These are phyloP conservation scores for Hoplias malabaricus DNA, from an alignment of 2,113 vertebrate species.

Conservation along the genomic window DNA sequence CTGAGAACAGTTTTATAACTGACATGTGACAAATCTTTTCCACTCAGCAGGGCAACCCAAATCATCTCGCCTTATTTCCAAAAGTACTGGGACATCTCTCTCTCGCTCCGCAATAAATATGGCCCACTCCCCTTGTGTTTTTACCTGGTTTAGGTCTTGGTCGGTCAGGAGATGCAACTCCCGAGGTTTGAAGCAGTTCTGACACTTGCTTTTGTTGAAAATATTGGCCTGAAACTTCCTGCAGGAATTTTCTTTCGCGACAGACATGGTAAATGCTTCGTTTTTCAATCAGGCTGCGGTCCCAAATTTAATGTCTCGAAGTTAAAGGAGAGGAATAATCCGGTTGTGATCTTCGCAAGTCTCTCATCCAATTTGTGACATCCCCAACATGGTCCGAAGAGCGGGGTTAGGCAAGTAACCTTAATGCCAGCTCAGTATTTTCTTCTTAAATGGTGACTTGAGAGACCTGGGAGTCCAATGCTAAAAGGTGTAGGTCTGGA, in stretches of 20 bases:
- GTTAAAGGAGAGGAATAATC: slow-evolving; percentile 31
- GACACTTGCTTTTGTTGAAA: slow-evolving; percentile 85
- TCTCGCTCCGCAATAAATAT: no score
- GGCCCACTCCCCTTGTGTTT: no score
- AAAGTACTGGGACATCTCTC: no score
- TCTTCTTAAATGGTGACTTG: no score
- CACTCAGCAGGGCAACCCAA: no score
- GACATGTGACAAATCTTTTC: no score
- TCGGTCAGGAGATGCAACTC: slow-evolving; percentile 81
- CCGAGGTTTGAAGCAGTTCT: slow-evolving; percentile 82
- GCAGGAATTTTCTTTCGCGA: slow-evolving; percentile 77
- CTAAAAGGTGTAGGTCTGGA: not conserved
- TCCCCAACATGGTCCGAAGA: slow-evolving; percentile 53
- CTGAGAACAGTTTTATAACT: no score
- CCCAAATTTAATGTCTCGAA: not conserved
- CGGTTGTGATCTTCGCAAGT: slow-evolving; percentile 38
- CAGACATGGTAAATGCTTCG: slow-evolving; percentile 67
- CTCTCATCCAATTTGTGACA: slow-evolving; percentile 59
- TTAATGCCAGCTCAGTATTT: no score
- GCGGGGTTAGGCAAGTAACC: not conserved
- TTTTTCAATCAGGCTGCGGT: not conserved
- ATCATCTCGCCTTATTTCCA: no score
- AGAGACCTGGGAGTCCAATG: not conserved
- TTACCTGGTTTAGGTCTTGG: slow-evolving; percentile 80
- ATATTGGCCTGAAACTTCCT: slow-evolving; percentile 84